Conservation (phyloP, 1,140 invertebrate genomes). For the Pseudomyrmex dendroicus region DNA sequence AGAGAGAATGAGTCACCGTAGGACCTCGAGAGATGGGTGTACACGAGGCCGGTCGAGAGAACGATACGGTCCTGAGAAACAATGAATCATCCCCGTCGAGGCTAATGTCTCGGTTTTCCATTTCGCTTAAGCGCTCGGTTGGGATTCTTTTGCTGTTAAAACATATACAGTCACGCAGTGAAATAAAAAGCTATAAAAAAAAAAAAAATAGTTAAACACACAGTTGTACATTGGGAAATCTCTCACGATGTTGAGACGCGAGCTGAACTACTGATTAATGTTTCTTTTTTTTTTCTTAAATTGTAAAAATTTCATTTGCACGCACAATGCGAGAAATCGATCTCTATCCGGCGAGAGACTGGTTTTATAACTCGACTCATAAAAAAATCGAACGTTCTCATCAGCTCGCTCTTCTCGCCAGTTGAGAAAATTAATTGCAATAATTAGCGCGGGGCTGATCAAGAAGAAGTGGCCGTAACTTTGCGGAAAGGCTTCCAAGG, state of each 20-base stretch:
- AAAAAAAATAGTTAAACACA: background rate
- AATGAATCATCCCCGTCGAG: slow-evolving; percentile 33
- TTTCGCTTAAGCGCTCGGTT: background rate
- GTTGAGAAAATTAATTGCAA: slow-evolving; percentile 7
- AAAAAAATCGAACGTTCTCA: background rate
- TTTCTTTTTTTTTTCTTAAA: no score
- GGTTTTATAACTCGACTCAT: background rate
- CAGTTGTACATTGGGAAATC: background rate
- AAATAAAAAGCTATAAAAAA: background rate
- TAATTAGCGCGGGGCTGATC: slow-evolving; percentile 7
- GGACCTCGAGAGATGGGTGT: slow-evolving; percentile 1
- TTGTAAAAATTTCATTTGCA: no score
- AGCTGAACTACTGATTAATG: no score
- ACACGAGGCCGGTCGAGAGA: background rate
- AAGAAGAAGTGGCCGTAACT: background rate
- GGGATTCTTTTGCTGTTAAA: background rate
- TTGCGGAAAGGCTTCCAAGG: background rate
- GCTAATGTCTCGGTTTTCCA: slow-evolving; percentile 33
- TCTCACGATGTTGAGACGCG: no score
- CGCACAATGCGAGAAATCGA: background rate
- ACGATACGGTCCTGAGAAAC: slow-evolving; percentile 27
- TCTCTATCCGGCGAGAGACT: background rate
- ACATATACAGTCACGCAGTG: background rate
- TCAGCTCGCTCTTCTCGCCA: background rate
- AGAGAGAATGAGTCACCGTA: slow-evolving; percentile 29